Conservation (phyloP, 2,888 invertebrate genomes). For the Drosophila kambysellisi region DNA sequence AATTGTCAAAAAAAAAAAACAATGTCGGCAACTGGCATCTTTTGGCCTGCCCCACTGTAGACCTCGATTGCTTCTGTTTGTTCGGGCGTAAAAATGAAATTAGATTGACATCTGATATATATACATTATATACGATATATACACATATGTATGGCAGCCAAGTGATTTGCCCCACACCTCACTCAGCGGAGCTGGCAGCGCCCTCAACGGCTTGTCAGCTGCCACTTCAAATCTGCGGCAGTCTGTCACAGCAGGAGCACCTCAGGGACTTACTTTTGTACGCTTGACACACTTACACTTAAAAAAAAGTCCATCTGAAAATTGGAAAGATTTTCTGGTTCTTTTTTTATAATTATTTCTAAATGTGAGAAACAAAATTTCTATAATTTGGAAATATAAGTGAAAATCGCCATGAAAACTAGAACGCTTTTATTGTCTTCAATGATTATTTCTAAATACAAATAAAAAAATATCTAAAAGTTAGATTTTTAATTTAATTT, state of each 20-base stretch:
- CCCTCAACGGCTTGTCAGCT: constrained; percentile 44
- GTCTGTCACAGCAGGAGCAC: constrained; percentile 64
- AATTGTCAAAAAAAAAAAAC: constrained; percentile 64
- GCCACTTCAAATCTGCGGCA: constrained; percentile 65
- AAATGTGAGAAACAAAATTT: not conserved
- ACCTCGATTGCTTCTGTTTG: constrained; percentile 48
- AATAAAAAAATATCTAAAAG: no score
- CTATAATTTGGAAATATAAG: not conserved
- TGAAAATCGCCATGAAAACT: no score
- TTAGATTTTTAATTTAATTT: not conserved
- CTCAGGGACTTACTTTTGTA: constrained; percentile 52
- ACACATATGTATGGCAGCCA: constrained; percentile 26
- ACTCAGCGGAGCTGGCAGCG: constrained; percentile 4
- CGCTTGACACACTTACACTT: constrained; percentile 22
- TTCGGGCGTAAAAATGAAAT: constrained; percentile 78
- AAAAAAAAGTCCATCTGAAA: not conserved
- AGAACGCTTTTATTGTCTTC: no score
- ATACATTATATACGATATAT: constrained; percentile 58
- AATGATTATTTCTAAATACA: no score
- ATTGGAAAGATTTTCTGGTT: not conserved
- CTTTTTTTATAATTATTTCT: not conserved
- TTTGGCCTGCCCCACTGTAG: constrained; percentile 49
- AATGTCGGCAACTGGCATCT: constrained; percentile 38
- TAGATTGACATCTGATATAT: constrained; percentile 81
- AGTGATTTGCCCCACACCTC: constrained; percentile 36